A percentile compares a stretch with the other conserved stretches of the same genome.
These are phyloP conservation scores for Ephydatia muelleri DNA, from an alignment of 37 sponge, comb jelly and placozoan species.

Conservation along the genomic window DNA sequence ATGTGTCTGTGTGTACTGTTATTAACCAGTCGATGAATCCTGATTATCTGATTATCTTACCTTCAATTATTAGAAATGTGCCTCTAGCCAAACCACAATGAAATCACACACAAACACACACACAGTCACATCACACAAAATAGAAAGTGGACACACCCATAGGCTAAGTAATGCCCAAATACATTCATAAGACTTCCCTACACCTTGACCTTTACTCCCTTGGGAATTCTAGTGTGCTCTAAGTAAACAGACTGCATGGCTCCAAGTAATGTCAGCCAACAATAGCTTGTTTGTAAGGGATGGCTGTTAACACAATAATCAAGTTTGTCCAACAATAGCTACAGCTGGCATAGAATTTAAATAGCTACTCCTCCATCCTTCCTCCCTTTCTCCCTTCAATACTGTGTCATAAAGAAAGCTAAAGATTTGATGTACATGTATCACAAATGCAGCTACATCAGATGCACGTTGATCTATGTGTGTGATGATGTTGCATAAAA, in stretches of 20 bases:
- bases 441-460: no score
- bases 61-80: neutral
- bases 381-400: no score
- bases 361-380: no score
- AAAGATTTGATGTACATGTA: no score
- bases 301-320: neutral
- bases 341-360: no score
- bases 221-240: neutral
- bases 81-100: neutral
- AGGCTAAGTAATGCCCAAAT: neutral
- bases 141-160: neutral
- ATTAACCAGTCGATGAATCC: no score
- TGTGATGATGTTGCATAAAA: no score
- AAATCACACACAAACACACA: neutral
- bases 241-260: neutral
- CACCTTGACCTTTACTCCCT: neutral
- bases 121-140: neutral
- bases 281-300: neutral
- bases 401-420: no score
- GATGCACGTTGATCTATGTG: no score
- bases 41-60: no score
- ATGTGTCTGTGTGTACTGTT: no score
- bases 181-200: neutral
- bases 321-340: neutral
- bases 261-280: neutral